A percentile compares a stretch with the other conserved stretches of the same genome.
Evolutionary conservation across 2,888 invertebrate genomes (phyloP).

Genomic region (Acronicta alni): DNA sequence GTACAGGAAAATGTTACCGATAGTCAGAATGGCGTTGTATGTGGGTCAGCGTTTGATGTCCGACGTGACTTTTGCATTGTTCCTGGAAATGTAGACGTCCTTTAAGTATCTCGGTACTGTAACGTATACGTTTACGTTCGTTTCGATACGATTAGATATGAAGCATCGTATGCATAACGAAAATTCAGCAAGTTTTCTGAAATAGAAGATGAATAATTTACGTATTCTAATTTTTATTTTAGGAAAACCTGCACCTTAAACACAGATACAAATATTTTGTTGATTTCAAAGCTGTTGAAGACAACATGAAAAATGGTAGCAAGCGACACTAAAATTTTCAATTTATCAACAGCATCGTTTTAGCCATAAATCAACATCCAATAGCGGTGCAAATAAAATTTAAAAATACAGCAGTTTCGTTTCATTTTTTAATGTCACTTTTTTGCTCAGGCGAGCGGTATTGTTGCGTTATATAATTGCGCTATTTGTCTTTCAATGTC

Average conservation of each 20-base stretch:
- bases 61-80: constrained; percentile 51
- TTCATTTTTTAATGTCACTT: constrained; percentile 52
- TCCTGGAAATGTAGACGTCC: constrained; percentile 59
- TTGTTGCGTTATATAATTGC: constrained; percentile 55
- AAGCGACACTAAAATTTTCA: constrained; percentile 35
- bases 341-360: constrained; percentile 40
- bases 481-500: constrained; percentile 63
- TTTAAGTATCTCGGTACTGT: constrained; percentile 36
- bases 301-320: constrained; percentile 23
- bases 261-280: constrained; percentile 4
- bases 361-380: constrained; percentile 41
- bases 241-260: neutral
- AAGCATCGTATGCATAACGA: neutral
- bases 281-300: constrained; percentile 12
- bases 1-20: constrained; percentile 38
- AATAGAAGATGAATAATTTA: neutral
- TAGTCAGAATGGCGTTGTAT: constrained; percentile 40
- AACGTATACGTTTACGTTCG: constrained; percentile 19
- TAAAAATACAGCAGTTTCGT: constrained; percentile 39
- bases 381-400: constrained; percentile 47
- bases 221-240: too few relatives aligned
- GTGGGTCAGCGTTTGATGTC: constrained; percentile 20
- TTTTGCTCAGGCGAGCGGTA: constrained; percentile 40
- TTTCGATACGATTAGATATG: constrained; percentile 18
- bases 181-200: neutral